Conservation (phyloP, 1,140 invertebrate species). For the Drosophila aff. region DNA sequence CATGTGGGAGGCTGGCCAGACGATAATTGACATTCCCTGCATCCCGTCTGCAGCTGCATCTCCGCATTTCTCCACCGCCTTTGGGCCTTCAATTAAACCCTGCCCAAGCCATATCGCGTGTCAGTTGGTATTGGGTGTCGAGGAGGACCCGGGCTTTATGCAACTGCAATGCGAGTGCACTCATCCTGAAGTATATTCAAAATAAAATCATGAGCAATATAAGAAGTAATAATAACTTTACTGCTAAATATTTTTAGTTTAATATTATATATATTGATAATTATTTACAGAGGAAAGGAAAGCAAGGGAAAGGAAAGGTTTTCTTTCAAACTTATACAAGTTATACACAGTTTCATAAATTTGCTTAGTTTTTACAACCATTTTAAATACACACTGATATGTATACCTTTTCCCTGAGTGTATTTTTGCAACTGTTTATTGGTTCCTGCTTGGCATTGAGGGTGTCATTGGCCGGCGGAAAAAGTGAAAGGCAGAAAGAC, state of each 20-base stretch:
- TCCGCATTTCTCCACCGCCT: conserved; percentile 43
- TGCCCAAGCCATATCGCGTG: conserved; percentile 66
- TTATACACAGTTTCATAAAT: too few species aligned
- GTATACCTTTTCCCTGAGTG: conserved; percentile 1
- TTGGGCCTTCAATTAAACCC: conserved; percentile 64
- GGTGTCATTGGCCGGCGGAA: conserved; percentile 73
- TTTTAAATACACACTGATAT: background rate
- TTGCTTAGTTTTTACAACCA: background rate
- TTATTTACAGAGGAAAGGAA: too few species aligned
- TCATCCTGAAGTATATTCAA: background rate
- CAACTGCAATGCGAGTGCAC: conserved; percentile 43
- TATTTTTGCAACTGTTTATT: conserved; percentile 28
- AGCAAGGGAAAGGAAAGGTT: too few species aligned
- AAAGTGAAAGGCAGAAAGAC: conserved; percentile 81
- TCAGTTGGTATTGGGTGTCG: conserved; percentile 39
- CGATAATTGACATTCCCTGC: conserved; percentile 48
- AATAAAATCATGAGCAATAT: background rate
- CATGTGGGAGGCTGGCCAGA: conserved; percentile 54
- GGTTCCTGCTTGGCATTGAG: conserved; percentile 82
- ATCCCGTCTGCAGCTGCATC: conserved; percentile 3
- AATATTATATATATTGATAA: background rate
- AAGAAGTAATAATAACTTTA: background rate
- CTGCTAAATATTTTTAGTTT: too few species aligned
- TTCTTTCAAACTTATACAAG: too few species aligned
- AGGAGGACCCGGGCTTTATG: conserved; percentile 52